Evolutionary conservation across 2,797 vertebrate species (phyloP).

Genomic region (Hyperoplus immaculatus): DNA sequence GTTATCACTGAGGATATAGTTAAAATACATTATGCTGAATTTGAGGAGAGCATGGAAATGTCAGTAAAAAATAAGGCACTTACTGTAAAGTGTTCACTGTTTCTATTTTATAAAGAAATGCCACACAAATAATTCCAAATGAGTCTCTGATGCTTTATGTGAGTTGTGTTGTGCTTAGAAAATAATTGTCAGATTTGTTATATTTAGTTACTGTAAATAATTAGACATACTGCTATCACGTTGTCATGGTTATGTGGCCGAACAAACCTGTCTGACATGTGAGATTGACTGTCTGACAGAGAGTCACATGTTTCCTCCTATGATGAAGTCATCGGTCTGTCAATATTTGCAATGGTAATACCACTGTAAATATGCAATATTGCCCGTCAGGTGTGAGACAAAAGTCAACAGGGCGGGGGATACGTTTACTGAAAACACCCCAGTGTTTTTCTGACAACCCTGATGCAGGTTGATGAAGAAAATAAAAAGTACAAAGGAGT

Average conservation of each 20-base stretch:
- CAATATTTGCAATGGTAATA: conserved; percentile 85
- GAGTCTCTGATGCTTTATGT: background rate
- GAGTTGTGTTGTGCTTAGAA: background rate
- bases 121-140: background rate
- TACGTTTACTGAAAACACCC: conserved; percentile 77
- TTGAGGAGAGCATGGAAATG: background rate
- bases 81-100: background rate
- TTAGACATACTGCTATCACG: conserved; percentile 49
- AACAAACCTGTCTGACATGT: conserved; percentile 79
- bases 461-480: conserved; percentile 58
- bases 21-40: background rate
- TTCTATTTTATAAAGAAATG: background rate
- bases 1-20: conserved; percentile 10
- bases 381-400: conserved; percentile 44
- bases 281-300: conserved; percentile 62
- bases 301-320: conserved; percentile 83
- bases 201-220: conserved; percentile 48
- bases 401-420: conserved; percentile 37
- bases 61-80: background rate
- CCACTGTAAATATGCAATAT: conserved; percentile 72
- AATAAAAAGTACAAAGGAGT: conserved; percentile 51
- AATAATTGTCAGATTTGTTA: conserved; percentile 48
- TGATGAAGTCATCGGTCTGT: conserved; percentile 80
- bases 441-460: conserved; percentile 56
- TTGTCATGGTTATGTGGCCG: conserved; percentile 60